A percentile compares a stretch with the other conserved stretches of the same genome.
Conservation (phyloP, 53 echinoderm and acorn worm genomes). For the Echinometra lucunter region DNA sequence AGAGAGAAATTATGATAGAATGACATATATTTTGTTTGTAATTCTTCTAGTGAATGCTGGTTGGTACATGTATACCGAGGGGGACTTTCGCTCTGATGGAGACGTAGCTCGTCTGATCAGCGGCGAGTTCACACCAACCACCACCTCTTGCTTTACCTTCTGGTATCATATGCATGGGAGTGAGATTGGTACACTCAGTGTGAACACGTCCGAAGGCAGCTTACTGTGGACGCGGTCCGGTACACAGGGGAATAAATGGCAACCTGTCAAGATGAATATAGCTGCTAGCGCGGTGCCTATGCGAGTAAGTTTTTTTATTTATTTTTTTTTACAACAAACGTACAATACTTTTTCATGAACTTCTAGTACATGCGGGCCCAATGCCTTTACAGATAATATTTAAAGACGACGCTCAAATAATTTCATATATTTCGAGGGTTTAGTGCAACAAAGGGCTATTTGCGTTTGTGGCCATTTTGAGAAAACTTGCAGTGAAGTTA, state of each 20-base stretch:
- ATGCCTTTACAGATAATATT: no score
- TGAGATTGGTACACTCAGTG: constrained; percentile 69
- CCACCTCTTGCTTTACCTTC: constrained; percentile 74
- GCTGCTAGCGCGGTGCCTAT: background rate
- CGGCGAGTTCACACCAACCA: constrained; percentile 44
- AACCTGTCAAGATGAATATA: background rate
- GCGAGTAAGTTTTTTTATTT: background rate
- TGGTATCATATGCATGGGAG: constrained; percentile 87
- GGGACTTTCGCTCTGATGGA: constrained; percentile 5
- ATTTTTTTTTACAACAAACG: no score
- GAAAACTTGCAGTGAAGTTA: no score
- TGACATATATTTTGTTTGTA: background rate
- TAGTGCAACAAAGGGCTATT: no score
- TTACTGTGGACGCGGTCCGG: constrained; percentile 47
- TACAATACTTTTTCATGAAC: no score
- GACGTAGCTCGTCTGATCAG: constrained; percentile 71
- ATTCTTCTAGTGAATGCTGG: constrained; percentile 56
- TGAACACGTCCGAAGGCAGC: background rate
- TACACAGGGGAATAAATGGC: constrained; percentile 53
- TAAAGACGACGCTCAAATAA: no score
- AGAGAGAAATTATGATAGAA: no score
- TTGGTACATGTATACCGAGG: constrained; percentile 78
- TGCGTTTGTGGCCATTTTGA: no score
- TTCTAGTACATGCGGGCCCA: no score
- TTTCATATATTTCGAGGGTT: no score